Conservation (phyloP, 2,113 vertebrate species). For the Platycercus adscitus region DNA sequence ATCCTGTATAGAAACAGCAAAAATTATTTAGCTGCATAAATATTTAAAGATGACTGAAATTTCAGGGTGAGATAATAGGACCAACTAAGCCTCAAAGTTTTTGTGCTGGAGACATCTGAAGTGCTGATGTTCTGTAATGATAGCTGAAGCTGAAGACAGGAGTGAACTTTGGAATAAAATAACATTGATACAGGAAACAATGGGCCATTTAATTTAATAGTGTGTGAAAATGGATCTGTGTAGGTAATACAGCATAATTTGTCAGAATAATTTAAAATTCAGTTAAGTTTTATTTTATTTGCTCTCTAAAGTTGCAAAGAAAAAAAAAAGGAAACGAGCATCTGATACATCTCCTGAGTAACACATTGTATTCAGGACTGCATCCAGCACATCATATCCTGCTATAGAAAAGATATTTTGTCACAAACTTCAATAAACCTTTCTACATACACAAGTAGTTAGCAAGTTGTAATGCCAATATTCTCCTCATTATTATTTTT, state of each 20-base stretch:
- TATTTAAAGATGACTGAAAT: not conserved
- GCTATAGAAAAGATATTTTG: not conserved
- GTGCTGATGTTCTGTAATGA: not conserved
- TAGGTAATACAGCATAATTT: not conserved
- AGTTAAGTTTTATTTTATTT: not conserved
- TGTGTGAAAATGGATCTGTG: not conserved
- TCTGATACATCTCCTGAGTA: not conserved
- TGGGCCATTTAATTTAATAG: not conserved
- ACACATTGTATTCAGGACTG: not conserved
- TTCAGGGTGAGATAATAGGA: not conserved
- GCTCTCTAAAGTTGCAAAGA: not conserved
- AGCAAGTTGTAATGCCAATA: not conserved
- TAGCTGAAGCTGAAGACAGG: not conserved
- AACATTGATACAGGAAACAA: not conserved
- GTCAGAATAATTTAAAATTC: not conserved
- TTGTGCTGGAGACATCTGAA: not conserved
- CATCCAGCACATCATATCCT: not conserved
- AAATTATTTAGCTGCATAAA: slow-evolving; percentile 6
- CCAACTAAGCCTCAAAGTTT: not conserved
- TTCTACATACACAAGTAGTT: not conserved
- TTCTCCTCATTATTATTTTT: not conserved
- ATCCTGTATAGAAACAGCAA: slow-evolving; percentile 80
- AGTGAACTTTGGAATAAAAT: not conserved
- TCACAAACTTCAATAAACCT: not conserved
- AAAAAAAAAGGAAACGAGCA: not conserved